Conservation (phyloP, 2,113 vertebrate species). For the Collichthys lucidus region DNA sequence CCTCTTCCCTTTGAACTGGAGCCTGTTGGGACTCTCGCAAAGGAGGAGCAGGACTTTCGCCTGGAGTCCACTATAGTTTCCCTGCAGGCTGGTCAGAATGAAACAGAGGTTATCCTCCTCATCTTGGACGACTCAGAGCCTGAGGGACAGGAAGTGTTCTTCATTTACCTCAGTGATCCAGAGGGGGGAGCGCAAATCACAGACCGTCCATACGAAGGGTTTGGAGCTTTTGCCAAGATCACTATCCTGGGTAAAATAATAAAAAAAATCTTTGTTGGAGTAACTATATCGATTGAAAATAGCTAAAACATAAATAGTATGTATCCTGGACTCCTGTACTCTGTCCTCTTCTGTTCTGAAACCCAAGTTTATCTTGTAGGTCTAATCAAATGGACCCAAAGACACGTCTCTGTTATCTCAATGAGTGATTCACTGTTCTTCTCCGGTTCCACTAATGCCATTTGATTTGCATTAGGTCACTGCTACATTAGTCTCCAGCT, state of each 20-base stretch:
- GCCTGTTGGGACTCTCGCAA: constrained; percentile 87
- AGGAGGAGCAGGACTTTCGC: constrained; percentile 91
- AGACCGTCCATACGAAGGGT: constrained; percentile 84
- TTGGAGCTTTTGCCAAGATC: constrained; percentile 87
- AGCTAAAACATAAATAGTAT: neutral
- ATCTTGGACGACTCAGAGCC: constrained; percentile 94
- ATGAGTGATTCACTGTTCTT: constrained; percentile 3
- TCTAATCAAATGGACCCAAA: constrained; percentile 1
- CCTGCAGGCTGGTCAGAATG: constrained; percentile 88
- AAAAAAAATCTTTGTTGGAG: neutral
- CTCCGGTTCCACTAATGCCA: constrained; percentile 13
- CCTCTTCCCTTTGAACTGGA: constrained; percentile 78
- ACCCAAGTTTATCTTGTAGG: neutral
- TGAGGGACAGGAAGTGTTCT: constrained; percentile 93
- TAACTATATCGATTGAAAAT: neutral
- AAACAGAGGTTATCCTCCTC: constrained; percentile 83
- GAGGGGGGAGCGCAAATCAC: constrained; percentile 89
- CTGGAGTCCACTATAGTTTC: constrained; percentile 82
- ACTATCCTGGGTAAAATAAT: constrained; percentile 89
- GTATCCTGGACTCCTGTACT: neutral
- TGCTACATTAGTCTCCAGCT: constrained; percentile 1
- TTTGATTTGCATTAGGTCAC: constrained; percentile 25
- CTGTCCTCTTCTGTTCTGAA: neutral
- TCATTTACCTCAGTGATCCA: constrained; percentile 91
- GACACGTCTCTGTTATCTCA: constrained; percentile 28